Evolutionary conservation across 2,888 invertebrate species (phyloP).

Genomic region (Lysandra coridon): DNA sequence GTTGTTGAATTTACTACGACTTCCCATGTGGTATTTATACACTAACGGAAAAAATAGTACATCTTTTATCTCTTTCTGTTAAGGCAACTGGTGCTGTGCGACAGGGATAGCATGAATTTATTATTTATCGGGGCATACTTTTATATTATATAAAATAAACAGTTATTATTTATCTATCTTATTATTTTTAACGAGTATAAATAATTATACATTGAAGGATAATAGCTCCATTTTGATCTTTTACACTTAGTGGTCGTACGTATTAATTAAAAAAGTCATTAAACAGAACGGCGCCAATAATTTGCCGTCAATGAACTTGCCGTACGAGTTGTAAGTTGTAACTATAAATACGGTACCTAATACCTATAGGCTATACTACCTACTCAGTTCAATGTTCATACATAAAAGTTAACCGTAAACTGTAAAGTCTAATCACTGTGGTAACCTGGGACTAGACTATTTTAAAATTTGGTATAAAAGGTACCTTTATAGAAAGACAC

Average conservation of each 20-base stretch:
- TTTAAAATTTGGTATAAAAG: not conserved
- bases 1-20: conserved; percentile 11
- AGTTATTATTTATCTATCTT: too few relatives aligned
- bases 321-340: conserved; percentile 43
- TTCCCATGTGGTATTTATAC: conserved; percentile 33
- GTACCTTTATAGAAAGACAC: not conserved
- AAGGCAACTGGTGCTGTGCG: conserved; percentile 41
- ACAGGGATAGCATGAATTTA: conserved; percentile 48
- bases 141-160: not conserved
- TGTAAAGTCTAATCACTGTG: not conserved
- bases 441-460: not conserved
- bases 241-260: not conserved
- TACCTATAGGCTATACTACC: too few relatives aligned
- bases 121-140: conserved; percentile 41
- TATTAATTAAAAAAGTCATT: not conserved
- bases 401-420: conserved; percentile 17
- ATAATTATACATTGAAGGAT: not conserved
- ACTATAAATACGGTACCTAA: conserved; percentile 27
- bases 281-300: conserved; percentile 54
- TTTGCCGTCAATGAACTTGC: conserved; percentile 56
- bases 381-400: not conserved
- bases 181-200: not conserved
- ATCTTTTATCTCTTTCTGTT: conserved; percentile 52
- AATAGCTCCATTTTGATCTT: not conserved
- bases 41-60: conserved; percentile 51